Evolutionary conservation across 2,888 invertebrate genomes (phyloP), one percentile per base, ranked within the genome.

Genomic region (Tubiluchus corallicola): DNA sequence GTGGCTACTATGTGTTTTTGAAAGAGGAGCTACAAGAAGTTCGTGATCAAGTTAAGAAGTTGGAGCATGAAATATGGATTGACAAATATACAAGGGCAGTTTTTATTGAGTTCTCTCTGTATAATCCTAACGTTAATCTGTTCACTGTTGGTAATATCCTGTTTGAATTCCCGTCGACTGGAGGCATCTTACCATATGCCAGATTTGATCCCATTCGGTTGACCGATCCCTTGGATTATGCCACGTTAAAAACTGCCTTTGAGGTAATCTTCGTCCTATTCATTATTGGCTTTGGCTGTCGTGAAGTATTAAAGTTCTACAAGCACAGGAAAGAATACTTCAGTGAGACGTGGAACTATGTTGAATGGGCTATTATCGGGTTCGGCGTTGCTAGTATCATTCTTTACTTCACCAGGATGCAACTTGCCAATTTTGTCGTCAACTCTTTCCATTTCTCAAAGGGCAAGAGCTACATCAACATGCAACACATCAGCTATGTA

Each of bases 301-400:
- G n/a, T n/a, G n/a, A n/a, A n/a, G n/a, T n/a, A n/a, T n/a, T n/a
- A n/a, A n/a, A n/a, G n/a, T n/a, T n/a, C n/a, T n/a, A n/a, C n/a
- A n/a, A n/a, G n/a, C n/a, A n/a, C n/a, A n/a, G n/a, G n/a, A n/a
- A n/a, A n/a, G n/a, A 5, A 4, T 50, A 51, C 41, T 60, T 64
- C 49, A 51, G 47, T 19, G 47, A 55, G 37, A 56, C 57, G 46
- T 63, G 63, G 62, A 61, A 58, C 47, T 48, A 53, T 9, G 49
- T 57, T 2, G 61, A 62, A 47, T 40, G 60, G 41, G 44, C 52
- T 17, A 59, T 63, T 43, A 56, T 62, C 18, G 50, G 49, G 15
- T 53, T 61, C 53, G 60, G 61, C 13, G 51, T 64, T n/a, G 51
- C 55, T 1, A 56, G 55, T 4, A 54, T 59, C n/a, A 57, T 56